Evolutionary conservation across 1,140 invertebrate species (phyloP), one percentile per base, ranked within the genome.

Genomic region (Oscheius sp.): DNA sequence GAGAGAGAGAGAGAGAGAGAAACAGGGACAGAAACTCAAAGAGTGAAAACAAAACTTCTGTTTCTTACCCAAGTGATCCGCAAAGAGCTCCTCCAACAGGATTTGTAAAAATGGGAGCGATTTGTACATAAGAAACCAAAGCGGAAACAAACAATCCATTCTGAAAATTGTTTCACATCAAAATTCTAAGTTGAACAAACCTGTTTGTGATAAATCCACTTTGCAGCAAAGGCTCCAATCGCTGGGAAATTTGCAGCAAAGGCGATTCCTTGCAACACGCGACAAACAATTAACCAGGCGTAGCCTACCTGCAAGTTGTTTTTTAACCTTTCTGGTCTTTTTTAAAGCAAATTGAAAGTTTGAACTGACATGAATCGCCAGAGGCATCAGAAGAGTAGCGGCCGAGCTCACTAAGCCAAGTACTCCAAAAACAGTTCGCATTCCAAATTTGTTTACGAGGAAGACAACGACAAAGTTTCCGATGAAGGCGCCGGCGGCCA

Each of bases 91-190:
- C 72, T 1, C 68, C n/a, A 23, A 75, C 64, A 4, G 72, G 72
- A 15, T 36, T 74, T 2, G 72, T 76, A 13, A 73, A 1, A 29
- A 38, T 63, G 7, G 72, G 72, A 4, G 72, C 32, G 26, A 73
- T 32, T 35, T 74, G 73, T 3, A 74, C 73, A 34, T 64, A 74
- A 32, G 73, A 38, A 26, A 76, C 73, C 32, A 74, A 73, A 38
- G 76, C 67, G 34, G 73, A 49, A 35, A 74, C 58, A 62, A 74
- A 74, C 23, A 74, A 34, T 26, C 73, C 73, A 20, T 28, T 74
- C 73, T 74, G 73, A 23, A 45, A 73, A 0, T 59, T 59, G 0
- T 15, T 18, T 68, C 0, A 68, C 26, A 13, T 61, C 18, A 4
- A 73, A 76, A n/a, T n/a, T 42, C 1, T 70, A 31, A 23, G 15